Evolutionary conservation across 2,113 vertebrate species (phyloP), one percentile per base, ranked within the genome.

Genomic region (Osmerus mordax): DNA sequence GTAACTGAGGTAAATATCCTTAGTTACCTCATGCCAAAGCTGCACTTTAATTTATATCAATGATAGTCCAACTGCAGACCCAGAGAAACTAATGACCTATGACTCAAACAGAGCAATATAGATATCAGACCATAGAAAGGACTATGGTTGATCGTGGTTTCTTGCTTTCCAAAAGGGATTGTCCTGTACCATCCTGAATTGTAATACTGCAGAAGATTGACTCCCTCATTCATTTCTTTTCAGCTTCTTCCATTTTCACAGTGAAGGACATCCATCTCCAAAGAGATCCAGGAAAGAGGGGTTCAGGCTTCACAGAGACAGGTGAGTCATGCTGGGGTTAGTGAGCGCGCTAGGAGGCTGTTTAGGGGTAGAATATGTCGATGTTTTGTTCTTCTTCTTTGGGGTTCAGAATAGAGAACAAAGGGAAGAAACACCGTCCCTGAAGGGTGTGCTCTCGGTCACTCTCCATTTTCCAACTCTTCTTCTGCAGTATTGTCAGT

Each of bases 201-300:
- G 41, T 47, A 47, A 47, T 47, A 47, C 6, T 47, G 41, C 41
- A 47, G 41, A 5, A 5, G 41, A 47, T 47, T 47, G 41, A 47
- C 41, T 47, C 41, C 9, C 47, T 8, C 2, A 21, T 12, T 25
- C 4, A 68, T 25, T 18, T 28, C 8, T 19, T 81, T 84, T 21
- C 71, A 94, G 93, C 92, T 63, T 80, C 91, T 5, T 93, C 93
- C 64, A 89, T 94, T 79, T 94, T 94, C 79, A 92, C 92, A 2
- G 81, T 94, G 65, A 93, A 92, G 86, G 91, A 89, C 36, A 90
- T 94, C 61, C 90, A 92, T 66, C 90, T 94, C 9, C 92, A 93
- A 80, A 92, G 71, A 80, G 93, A 94, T 73, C 93, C 91, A 14
- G 93, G 93, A n/a, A 92, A 92, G 84, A 91, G 91, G 74, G 88